Conservation (phyloP, 2,888 invertebrate species). For the Papilio elwesi region DNA sequence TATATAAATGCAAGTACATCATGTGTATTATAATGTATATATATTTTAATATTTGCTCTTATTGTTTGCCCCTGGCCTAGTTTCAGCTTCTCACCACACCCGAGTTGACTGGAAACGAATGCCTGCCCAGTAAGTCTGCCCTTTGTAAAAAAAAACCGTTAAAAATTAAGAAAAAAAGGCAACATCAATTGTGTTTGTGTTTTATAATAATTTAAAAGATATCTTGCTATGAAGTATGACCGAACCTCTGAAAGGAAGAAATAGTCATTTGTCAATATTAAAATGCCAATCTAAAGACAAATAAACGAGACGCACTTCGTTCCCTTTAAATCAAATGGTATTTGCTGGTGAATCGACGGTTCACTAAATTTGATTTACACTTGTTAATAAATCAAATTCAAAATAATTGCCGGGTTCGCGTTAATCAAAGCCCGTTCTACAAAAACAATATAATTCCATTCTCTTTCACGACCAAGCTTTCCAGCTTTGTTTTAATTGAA, state of each 20-base stretch:
- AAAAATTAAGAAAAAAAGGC: no score
- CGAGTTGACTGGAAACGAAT: no score
- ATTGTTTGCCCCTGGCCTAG: no score
- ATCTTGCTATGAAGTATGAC: no score
- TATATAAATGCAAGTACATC: no score
- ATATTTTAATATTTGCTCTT: no score
- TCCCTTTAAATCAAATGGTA: slow-evolving; percentile 15
- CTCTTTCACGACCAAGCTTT: background rate
- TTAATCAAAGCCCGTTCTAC: slow-evolving; percentile 4
- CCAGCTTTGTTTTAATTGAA: background rate
- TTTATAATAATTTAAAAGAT: no score
- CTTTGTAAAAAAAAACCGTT: no score
- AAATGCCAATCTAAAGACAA: slow-evolving; percentile 4
- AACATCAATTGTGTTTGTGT: no score
- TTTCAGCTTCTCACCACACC: no score
- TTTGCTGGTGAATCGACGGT: slow-evolving; percentile 12
- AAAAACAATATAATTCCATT: background rate
- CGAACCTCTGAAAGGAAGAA: background rate
- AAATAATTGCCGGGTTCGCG: slow-evolving; percentile 20
- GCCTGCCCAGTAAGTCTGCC: no score
- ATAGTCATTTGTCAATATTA: slow-evolving; percentile 11
- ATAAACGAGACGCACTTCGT: background rate
- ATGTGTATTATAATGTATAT: no score
- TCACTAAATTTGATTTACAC: slow-evolving; percentile 24
- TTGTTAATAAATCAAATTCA: slow-evolving; percentile 20